Evolutionary conservation across 2,888 invertebrate genomes (phyloP), one percentile per base, ranked within the genome.

Genomic region (Acrobasis consociella): DNA sequence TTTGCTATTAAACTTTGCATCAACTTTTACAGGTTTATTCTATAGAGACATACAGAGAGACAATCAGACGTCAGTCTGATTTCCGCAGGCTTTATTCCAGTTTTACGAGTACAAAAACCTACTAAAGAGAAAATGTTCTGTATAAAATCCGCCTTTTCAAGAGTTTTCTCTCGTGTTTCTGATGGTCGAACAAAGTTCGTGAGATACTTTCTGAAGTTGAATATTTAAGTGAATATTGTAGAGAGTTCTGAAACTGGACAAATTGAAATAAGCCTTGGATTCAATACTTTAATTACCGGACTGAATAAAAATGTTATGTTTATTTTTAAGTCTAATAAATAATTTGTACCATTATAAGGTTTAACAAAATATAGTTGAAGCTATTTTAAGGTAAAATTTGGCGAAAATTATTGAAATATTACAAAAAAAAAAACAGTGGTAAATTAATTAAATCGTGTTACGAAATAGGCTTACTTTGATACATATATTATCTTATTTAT

Each of bases 151-250:
- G n/a, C 16, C 55, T 22, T 55, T 38, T 5, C n/a, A 11, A 17
- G 56, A 22, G 22, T 42, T 56, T 17, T 13, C 15, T 17, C 16
- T 42, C 42, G 10, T 42, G 56, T 17, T 42, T 13, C 13, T 56
- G 42, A 42, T 42, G 42, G 42, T 13, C 39, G 17, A 38, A 39
- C 39, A 53, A 51, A 52, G 51, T 61, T 31, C 51, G 50, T 37
- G 31, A 22, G 60, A 46, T 46, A 61, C 42, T 61, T 52, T 7
- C 52, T 42, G 17, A 52, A 56, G 17, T 56, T 56, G 42, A 56
- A 56, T 56, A 46, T 56, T 56, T 42, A 16, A 56, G 5, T 15
- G 39, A 39, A 55, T 52, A 51, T 55, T 38, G n/a, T 39, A 38
- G 56, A 16, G 11, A 39, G 39, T 16, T 39, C 42, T 17, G 39